Base-by-base conservation (phyloP, 2,113 vertebrate species). In the Paracanthobrama guichenoti region DNA sequence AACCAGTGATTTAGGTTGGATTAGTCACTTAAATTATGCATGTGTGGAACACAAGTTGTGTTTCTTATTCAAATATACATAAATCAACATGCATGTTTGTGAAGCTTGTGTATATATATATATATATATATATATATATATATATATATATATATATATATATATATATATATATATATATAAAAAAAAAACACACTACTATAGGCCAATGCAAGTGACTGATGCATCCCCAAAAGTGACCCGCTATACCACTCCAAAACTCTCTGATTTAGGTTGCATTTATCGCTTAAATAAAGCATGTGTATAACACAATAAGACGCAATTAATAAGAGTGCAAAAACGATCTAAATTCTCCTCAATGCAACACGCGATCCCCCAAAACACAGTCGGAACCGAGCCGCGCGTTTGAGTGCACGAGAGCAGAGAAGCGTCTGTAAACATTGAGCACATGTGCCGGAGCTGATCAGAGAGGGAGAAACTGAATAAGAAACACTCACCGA, bases 401-500 rank as follows among this genome's bases (percentile, higher is more conserved):
- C 44, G 18, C 18, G 24, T 16, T 20, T 10, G 42, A 46, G 42
- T 8, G 79, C 42, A 71, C 55, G 20, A 39, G 46, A 53, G 46
- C 28, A 87, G 76, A 82, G 81, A 57, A 57, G 91, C 90, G 84
- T 80, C 92, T 94, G 93, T 94, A 95, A 95, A 95, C 93, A 94
- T 85, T 89, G 90, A 87, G 90, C 93, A 93, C 94, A 93, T 92
- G 93, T 91, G 90, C 85, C 89, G 88, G 88, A 73, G 87, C 74
- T 86, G 81, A 75, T 81, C 48, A 78, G 22, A 83, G 86, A 71
- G 83, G 14, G 48, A 84, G 31, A 84, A 53, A 53, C n/a, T 72
- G 28, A 79, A 84, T 83, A 78, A 48, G 20, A 86, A 87, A 84
- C 60, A 96, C 97, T 99, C 93, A 99, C 98, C 98, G 96, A 94